phyloP scores from a whole-genome alignment of 1,140 invertebrate genomes.

The Rhagoletis pomonella region DNA sequence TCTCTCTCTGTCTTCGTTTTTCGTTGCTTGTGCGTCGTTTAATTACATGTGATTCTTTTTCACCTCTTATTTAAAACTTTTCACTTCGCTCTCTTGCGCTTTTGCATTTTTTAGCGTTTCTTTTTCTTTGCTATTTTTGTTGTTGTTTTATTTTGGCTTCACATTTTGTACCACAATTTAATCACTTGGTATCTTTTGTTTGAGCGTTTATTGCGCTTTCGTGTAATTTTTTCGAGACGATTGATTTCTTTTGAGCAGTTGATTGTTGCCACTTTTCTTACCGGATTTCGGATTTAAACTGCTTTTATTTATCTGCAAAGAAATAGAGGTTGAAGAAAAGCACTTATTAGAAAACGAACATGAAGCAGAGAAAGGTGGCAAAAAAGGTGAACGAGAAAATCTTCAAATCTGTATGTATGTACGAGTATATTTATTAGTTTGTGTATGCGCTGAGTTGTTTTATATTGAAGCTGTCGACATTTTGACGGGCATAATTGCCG shows the following conservation, averaged over 20 bases:
- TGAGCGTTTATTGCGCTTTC: background rate
- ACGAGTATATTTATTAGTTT: background rate
- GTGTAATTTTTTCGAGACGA: background rate
- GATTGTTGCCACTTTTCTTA: background rate
- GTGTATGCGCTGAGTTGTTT: background rate
- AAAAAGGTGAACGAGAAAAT: background rate
- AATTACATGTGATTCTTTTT: background rate
- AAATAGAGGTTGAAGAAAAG: background rate
- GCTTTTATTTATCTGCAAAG: conserved; percentile 21
- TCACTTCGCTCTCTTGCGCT: conserved; percentile 43
- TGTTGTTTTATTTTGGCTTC: background rate
- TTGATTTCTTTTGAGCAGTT: background rate
- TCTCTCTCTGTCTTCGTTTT: background rate
- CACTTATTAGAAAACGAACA: background rate
- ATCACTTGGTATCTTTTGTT: conserved; percentile 10
- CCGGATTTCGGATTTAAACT: background rate
- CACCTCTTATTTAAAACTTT: background rate
- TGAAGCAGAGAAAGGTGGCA: background rate
- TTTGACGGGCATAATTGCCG: background rate
- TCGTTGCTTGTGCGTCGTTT: background rate
- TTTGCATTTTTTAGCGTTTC: conserved; percentile 31
- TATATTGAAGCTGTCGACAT: background rate
- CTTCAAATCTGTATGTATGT: no score
- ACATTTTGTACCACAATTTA: conserved; percentile 15
- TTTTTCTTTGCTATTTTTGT: conserved; percentile 24